Conservation (phyloP, 1,140 invertebrate species). For the Drosophila lowei region DNA sequence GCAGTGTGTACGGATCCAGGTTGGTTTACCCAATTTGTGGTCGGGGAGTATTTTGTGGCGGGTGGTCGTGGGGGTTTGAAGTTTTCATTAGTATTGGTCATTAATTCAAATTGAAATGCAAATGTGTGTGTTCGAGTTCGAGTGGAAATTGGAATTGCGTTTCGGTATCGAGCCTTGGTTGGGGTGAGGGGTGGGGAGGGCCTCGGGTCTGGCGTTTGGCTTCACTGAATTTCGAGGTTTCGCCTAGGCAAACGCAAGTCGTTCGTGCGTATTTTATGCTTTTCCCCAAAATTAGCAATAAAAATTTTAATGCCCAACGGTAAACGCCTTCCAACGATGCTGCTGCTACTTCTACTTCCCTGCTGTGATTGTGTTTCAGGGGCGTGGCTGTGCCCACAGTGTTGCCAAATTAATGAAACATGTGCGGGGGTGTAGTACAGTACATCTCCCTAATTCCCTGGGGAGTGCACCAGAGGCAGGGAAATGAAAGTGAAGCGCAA, state of each 20-base stretch:
- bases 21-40: constrained; percentile 51
- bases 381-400: constrained; percentile 5
- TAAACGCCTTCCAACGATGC: constrained; percentile 24
- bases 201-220: neutral
- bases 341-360: constrained; percentile 13
- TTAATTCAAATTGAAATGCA: constrained; percentile 81
- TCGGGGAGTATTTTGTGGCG: constrained; percentile 29
- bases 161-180: constrained; percentile 12
- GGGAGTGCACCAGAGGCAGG: no score
- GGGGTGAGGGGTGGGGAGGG: neutral
- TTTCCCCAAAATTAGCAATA: constrained; percentile 74
- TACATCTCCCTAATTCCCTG: no score
- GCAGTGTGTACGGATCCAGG: neutral
- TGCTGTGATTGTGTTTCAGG: constrained; percentile 8
- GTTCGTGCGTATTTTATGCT: constrained; percentile 71
- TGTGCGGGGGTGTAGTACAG: constrained; percentile 1
- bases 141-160: constrained; percentile 54
- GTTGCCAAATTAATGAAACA: constrained; percentile 9
- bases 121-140: constrained; percentile 49
- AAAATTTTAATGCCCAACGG: constrained; percentile 67
- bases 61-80: constrained; percentile 17
- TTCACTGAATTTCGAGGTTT: constrained; percentile 8
- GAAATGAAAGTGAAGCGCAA: no score
- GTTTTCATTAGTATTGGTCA: constrained; percentile 80
- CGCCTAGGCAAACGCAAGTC: constrained; percentile 18